Percentiles rank a stretch among this genome's conserved stretches.
Conservation (phyloP, 23 tunicate species). For the Styela clava region DNA sequence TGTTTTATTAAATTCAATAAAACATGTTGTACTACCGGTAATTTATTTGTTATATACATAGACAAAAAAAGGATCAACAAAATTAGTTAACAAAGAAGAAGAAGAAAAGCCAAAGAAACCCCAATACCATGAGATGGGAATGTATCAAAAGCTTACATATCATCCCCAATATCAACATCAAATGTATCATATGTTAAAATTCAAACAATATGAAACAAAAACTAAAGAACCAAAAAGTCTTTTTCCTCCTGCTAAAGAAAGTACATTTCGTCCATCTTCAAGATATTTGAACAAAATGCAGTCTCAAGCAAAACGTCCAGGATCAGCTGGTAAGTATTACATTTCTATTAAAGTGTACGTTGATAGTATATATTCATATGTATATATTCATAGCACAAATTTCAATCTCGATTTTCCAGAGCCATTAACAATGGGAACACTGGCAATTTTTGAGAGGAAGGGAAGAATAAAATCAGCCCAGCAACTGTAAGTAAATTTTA, state of each 20-base stretch:
- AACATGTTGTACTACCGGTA: too few species aligned
- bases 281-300: background rate
- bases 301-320: slow-evolving; percentile 40
- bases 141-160: slow-evolving; percentile 22
- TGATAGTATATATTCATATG: too few species aligned
- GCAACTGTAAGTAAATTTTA: slow-evolving; percentile 1
- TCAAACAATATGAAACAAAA: slow-evolving; percentile 17
- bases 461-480: slow-evolving; percentile 54
- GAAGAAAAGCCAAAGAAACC: slow-evolving; percentile 14
- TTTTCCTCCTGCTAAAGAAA: slow-evolving; percentile 12
- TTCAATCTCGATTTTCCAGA: too few species aligned
- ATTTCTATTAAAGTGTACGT: too few species aligned
- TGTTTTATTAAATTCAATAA: too few species aligned
- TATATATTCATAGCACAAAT: too few species aligned
- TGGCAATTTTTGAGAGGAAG: slow-evolving; percentile 49
- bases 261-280: background rate
- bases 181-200: slow-evolving; percentile 29
- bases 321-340: slow-evolving; percentile 53
- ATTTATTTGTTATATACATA: too few species aligned
- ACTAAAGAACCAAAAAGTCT: slow-evolving; percentile 23
- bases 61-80: background rate
- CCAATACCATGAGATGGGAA: slow-evolving; percentile 32
- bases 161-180: slow-evolving; percentile 32
- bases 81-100: background rate
- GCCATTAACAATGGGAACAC: slow-evolving; percentile 61